phyloP scores from a whole-genome alignment of 2,797 vertebrate species.

The Erethizon dorsatum region DNA sequence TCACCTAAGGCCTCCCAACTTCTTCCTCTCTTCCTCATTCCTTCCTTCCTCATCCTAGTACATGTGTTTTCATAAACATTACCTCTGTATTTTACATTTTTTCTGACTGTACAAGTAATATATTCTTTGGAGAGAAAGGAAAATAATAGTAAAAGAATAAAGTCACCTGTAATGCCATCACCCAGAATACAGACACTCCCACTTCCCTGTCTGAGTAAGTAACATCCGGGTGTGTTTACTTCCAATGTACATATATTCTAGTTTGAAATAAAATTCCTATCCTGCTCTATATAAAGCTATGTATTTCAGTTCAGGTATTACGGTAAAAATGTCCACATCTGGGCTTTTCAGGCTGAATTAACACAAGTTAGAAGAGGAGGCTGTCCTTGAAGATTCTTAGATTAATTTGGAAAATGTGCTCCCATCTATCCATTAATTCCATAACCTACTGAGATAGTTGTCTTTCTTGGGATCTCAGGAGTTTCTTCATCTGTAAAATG shows the following conservation, averaged over 20 bases:
- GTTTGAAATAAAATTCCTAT: conserved; percentile 42
- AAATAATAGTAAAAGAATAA: conserved; percentile 31
- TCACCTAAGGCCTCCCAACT: background rate
- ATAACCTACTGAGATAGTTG: background rate
- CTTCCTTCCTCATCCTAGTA: background rate
- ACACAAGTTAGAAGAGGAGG: background rate
- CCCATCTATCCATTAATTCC: conserved; percentile 49
- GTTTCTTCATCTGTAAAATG: conserved; percentile 40
- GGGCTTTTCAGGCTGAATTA: conserved; percentile 27
- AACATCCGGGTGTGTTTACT: conserved; percentile 19
- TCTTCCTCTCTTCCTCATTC: background rate
- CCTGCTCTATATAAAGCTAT: background rate
- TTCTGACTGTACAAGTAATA: background rate
- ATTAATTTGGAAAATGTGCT: background rate
- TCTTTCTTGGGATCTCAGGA: conserved; percentile 1
- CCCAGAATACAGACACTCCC: background rate
- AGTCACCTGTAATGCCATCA: background rate
- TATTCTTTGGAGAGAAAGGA: conserved; percentile 5
- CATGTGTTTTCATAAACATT: conserved; percentile 22
- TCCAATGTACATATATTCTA: background rate
- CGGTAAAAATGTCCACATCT: background rate
- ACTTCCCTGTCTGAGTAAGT: background rate
- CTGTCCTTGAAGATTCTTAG: background rate
- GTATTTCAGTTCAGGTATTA: conserved; percentile 17
- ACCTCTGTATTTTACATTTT: background rate